phyloP scores from a whole-genome alignment of 2,797 vertebrate species.

The Smutsia gigantea region DNA sequence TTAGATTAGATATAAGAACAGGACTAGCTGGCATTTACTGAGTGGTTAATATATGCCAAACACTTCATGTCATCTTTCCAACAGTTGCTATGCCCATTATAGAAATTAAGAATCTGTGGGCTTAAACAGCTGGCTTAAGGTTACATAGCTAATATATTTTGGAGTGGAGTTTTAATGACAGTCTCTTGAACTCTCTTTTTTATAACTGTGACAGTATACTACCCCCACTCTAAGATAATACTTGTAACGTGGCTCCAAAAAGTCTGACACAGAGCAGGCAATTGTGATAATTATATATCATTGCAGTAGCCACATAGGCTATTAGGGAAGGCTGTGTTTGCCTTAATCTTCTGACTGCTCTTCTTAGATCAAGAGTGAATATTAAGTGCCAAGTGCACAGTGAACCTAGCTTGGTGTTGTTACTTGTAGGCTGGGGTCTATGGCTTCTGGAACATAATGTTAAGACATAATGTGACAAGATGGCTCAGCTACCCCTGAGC shows the following conservation, averaged over 20 bases:
- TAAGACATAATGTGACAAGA: neutral
- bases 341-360: conserved; percentile 23
- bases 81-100: neutral
- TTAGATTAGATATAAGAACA: neutral
- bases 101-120: neutral
- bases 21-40: neutral
- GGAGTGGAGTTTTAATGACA: neutral
- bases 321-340: neutral
- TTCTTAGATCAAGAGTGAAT: conserved; percentile 58
- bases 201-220: neutral
- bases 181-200: neutral
- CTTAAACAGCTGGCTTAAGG: neutral
- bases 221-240: neutral
- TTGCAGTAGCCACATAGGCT: neutral
- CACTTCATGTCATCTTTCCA: neutral
- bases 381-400: conserved; percentile 40
- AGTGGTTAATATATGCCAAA: neutral
- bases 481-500: neutral
- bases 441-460: neutral
- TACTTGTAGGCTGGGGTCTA: neutral
- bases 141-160: neutral
- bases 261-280: neutral
- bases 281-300: neutral
- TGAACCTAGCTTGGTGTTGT: neutral
- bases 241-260: neutral